A percentile compares a stretch with the other conserved stretches of the same genome.
phyloP scores from a whole-genome alignment of 2,113 vertebrate genomes.

The Rhabdornis inornatus region DNA sequence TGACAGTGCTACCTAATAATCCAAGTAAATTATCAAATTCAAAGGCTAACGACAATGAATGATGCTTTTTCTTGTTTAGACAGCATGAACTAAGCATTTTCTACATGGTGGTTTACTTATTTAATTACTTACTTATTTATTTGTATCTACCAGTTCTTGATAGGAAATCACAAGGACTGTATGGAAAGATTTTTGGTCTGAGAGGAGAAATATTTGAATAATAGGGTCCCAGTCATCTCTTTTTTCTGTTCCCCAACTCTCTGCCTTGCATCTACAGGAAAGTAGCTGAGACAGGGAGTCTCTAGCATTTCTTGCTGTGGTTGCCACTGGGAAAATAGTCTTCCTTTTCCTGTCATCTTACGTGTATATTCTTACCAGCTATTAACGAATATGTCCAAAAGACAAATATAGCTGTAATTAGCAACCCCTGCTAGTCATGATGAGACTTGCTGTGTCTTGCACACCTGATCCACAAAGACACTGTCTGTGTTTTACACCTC shows the following conservation, averaged over 20 bases:
- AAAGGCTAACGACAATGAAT: background rate
- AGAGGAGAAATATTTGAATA: background rate
- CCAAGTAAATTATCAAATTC: background rate
- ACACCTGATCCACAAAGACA: constrained; percentile 41
- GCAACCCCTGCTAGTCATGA: constrained; percentile 31
- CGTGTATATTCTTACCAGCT: background rate
- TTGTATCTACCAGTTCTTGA: background rate
- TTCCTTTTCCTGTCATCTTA: constrained; percentile 43
- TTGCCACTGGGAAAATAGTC: constrained; percentile 38
- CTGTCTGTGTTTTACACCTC: background rate
- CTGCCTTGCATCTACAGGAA: background rate
- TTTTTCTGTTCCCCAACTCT: background rate
- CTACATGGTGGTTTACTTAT: background rate
- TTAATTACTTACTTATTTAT: background rate
- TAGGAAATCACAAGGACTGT: background rate
- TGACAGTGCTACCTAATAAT: background rate
- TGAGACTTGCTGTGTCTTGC: background rate
- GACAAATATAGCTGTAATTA: constrained; percentile 49
- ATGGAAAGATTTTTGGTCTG: background rate
- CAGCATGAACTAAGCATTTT: background rate
- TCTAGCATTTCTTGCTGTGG: background rate
- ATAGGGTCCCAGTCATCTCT: background rate
- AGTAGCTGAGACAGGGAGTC: background rate
- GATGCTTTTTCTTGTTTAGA: background rate
- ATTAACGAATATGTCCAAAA: background rate